A percentile compares a stretch with the other conserved stretches of the same genome.
These are phyloP conservation scores for Campoletis sonorensis DNA, from an alignment of 1,140 invertebrate species.

Conservation along the genomic window DNA sequence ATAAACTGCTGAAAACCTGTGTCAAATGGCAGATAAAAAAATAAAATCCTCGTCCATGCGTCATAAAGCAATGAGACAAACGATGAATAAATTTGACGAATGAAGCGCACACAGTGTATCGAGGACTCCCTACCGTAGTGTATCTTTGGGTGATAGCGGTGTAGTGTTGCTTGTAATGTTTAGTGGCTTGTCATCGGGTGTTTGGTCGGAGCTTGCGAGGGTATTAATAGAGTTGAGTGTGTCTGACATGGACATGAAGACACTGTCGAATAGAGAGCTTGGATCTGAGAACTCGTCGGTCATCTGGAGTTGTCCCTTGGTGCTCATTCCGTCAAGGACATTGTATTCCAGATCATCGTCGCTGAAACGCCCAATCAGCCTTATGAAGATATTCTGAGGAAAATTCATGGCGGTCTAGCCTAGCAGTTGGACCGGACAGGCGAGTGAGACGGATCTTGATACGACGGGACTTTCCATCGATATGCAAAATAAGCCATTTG, in stretches of 20 bases:
- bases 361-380: constrained; percentile 69
- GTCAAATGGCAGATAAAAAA: not conserved
- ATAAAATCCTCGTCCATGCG: not conserved
- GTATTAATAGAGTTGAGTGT: constrained; percentile 76
- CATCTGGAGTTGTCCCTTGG: constrained; percentile 65
- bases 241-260: constrained; percentile 76
- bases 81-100: not conserved
- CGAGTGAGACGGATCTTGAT: too few species aligned
- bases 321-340: constrained; percentile 63
- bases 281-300: constrained; percentile 70
- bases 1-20: too few species aligned
- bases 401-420: not conserved
- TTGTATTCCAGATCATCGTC: constrained; percentile 67
- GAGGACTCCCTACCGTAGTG: constrained; percentile 68
- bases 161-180: constrained; percentile 73
- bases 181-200: constrained; percentile 75
- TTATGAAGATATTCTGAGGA: constrained; percentile 50
- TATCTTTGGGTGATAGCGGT: constrained; percentile 71
- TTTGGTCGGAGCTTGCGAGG: constrained; percentile 74
- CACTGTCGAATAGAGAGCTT: constrained; percentile 75
- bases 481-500: too few species aligned
- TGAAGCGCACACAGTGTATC: not conserved
- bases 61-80: not conserved
- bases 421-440: not conserved
- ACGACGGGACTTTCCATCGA: too few species aligned